A percentile compares a stretch with the other conserved stretches of the same genome.
Conservation (phyloP, 1,140 invertebrate species). For the Latrodectus geometricus region DNA sequence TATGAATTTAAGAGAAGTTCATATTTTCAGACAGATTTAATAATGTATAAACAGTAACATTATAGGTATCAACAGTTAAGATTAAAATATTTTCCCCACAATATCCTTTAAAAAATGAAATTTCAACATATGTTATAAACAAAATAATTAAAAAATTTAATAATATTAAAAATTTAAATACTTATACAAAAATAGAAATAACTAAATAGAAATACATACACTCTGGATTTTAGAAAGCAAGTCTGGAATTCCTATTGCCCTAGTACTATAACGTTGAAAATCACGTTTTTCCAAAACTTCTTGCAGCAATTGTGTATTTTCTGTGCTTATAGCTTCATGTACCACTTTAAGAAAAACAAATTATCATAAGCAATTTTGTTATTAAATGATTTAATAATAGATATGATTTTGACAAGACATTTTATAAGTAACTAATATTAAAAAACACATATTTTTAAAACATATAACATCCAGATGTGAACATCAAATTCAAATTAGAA, state of each 20-base stretch:
- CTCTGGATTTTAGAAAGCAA: conserved; percentile 88
- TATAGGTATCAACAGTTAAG: too few relatives aligned
- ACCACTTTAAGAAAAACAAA: conserved; percentile 77
- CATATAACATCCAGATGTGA: too few relatives aligned
- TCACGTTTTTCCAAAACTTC: conserved; percentile 88
- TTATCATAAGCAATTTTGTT: neutral
- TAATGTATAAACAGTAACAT: too few relatives aligned
- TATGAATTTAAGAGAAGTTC: too few relatives aligned
- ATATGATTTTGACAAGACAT: neutral
- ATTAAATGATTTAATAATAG: neutral
- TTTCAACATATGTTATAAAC: neutral
- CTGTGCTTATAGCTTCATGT: conserved; percentile 93
- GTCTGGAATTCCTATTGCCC: conserved; percentile 88
- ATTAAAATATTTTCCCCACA: too few relatives aligned
- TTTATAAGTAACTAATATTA: too few relatives aligned
- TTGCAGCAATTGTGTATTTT: conserved; percentile 88
- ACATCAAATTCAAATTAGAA: too few relatives aligned
- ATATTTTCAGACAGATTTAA: too few relatives aligned
- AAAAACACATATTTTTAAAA: too few relatives aligned
- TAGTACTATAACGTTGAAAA: conserved; percentile 84
- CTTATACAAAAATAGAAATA: neutral
- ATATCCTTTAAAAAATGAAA: neutral
- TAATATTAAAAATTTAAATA: too few relatives aligned
- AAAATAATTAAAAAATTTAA: neutral
- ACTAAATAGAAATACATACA: conserved; percentile 68